A percentile compares a stretch with the other conserved stretches of the same genome.
These are phyloP conservation scores for Entosphenus tridentatus DNA, from an alignment of 2,113 vertebrate genomes.

Conservation along the genomic window DNA sequence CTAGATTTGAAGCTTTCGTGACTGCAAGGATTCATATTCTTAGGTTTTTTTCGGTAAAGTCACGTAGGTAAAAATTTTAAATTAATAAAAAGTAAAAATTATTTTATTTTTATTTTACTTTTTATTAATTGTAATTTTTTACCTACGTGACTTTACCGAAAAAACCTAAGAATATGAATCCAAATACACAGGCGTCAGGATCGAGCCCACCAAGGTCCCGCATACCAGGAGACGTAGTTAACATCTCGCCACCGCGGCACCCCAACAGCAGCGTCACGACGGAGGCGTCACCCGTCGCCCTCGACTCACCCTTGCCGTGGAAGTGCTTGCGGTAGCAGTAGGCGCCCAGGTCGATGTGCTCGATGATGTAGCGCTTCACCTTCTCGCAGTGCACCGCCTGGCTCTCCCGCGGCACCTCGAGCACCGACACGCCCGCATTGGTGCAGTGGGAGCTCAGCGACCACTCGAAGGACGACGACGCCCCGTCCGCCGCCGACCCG, in stretches of 20 bases:
- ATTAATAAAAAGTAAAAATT: no score
- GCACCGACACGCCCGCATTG: constrained; percentile 66
- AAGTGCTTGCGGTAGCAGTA: constrained; percentile 82
- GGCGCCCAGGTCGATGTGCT: constrained; percentile 70
- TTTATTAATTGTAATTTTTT: no score
- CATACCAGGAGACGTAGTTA: background rate
- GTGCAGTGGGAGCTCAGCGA: constrained; percentile 62
- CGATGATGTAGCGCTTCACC: constrained; percentile 65
- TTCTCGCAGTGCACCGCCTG: constrained; percentile 44
- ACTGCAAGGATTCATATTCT: no score
- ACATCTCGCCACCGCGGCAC: background rate
- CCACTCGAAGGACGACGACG: constrained; percentile 55
- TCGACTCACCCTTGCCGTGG: constrained; percentile 51
- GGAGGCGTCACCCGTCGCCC: no score
- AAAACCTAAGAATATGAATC: no score
- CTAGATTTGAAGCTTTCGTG: no score
- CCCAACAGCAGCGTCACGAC: background rate
- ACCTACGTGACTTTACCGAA: no score
- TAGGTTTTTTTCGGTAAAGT: no score
- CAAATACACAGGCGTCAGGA: background rate
- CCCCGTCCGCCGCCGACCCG: constrained; percentile 34
- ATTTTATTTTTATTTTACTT: no score
- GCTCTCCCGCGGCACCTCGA: constrained; percentile 67
- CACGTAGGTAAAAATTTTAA: no score
- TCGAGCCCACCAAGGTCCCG: background rate